A percentile compares a stretch with the other conserved stretches of the same genome.
Evolutionary conservation across 2,113 vertebrate species (phyloP).

Genomic region (Cyanoderma ruficeps): DNA sequence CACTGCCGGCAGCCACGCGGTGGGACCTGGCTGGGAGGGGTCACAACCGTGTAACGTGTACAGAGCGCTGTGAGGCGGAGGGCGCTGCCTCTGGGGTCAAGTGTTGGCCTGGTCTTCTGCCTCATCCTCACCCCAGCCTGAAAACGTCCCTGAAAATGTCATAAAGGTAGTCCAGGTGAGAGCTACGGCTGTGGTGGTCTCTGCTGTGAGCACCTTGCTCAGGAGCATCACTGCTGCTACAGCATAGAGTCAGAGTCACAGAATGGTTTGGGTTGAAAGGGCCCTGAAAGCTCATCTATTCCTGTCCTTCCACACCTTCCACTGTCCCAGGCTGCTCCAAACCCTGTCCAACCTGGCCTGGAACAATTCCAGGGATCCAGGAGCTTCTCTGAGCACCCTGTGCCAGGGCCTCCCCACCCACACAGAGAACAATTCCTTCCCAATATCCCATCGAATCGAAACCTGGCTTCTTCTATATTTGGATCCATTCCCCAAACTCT

Average conservation of each 20-base stretch:
- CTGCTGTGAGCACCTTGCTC: rapidly evolving
- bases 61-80: not conserved
- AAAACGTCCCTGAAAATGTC: not conserved
- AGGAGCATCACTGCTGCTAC: rapidly evolving
- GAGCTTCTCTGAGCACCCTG: not conserved
- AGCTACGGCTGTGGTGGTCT: not conserved
- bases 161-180: not conserved
- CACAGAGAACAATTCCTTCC: rapidly evolving
- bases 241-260: no score
- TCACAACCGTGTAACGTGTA: not conserved
- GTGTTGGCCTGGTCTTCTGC: not conserved
- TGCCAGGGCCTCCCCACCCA: not conserved
- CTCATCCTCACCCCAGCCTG: not conserved
- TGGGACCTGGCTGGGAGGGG: not conserved
- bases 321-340: rapidly evolving
- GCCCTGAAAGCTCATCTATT: not conserved
- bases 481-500: not conserved
- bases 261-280: not conserved
- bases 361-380: not conserved
- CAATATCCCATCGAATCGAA: not conserved
- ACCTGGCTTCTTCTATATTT: not conserved
- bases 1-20: not conserved
- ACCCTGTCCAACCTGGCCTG: rapidly evolving
- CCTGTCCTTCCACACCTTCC: not conserved
- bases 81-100: not conserved